These are phyloP conservation scores for Epistrophella euchroma DNA, from an alignment of 2,888 invertebrate species.

Conservation along the genomic window DNA sequence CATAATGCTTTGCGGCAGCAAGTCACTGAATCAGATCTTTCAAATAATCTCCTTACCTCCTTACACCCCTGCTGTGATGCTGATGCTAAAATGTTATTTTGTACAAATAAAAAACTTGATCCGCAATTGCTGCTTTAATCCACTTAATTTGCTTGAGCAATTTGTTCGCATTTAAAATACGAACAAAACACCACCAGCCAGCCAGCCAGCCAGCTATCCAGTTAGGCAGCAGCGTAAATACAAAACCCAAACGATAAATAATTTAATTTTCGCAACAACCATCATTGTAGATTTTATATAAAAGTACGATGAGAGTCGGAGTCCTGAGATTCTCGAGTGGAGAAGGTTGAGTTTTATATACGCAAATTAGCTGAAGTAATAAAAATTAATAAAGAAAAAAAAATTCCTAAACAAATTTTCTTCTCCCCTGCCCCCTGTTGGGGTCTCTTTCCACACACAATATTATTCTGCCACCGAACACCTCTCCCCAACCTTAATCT, in stretches of 20 bases:
- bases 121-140: slow-evolving; percentile 70
- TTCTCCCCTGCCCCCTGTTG: background rate
- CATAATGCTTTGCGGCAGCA: slow-evolving; percentile 54
- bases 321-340: slow-evolving; percentile 42
- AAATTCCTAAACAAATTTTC: slow-evolving; percentile 32
- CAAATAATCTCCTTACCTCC: slow-evolving; percentile 23
- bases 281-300: slow-evolving; percentile 25
- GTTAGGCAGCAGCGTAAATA: slow-evolving; percentile 23
- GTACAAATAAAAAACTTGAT: slow-evolving; percentile 39
- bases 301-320: background rate
- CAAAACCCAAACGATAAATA: slow-evolving; percentile 53
- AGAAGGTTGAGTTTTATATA: slow-evolving; percentile 21
- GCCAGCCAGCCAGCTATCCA: background rate
- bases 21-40: slow-evolving; percentile 57
- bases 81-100: slow-evolving; percentile 9
- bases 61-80: background rate
- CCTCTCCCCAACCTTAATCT: slow-evolving; percentile 34
- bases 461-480: background rate
- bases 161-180: slow-evolving; percentile 63
- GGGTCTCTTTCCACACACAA: background rate
- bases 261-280: slow-evolving; percentile 52
- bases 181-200: slow-evolving; percentile 39
- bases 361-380: slow-evolving; percentile 48
- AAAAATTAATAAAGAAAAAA: slow-evolving; percentile 35
- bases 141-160: slow-evolving; percentile 70